Conservation (phyloP, 2,113 vertebrate species). For the Recurvirostra avosetta region DNA sequence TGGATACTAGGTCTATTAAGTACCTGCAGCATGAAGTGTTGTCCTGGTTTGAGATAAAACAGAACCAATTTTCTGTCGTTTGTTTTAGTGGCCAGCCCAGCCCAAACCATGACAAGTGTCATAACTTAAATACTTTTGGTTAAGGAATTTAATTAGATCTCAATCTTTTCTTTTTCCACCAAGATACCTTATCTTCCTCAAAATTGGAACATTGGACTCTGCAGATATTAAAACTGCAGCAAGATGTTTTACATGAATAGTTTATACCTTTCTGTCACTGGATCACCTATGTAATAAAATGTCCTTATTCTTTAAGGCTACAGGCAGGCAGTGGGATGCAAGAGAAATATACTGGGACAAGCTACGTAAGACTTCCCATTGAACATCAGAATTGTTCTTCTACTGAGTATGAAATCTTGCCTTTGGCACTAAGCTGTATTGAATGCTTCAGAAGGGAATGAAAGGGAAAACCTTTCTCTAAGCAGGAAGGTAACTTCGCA, state of each 20-base stretch:
- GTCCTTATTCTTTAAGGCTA: neutral
- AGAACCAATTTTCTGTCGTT: neutral
- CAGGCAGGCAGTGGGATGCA: neutral
- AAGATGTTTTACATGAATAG: neutral
- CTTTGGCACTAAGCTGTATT: conserved; percentile 18
- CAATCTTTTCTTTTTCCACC: neutral
- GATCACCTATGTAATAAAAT: neutral
- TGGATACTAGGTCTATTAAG: neutral
- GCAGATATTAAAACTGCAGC: neutral
- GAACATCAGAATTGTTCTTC: neutral
- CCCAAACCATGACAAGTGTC: neutral
- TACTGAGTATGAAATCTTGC: neutral
- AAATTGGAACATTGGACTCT: neutral
- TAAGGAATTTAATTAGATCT: neutral
- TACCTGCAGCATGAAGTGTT: neutral
- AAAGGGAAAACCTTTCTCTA: neutral
- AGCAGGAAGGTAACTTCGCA: conserved; percentile 2
- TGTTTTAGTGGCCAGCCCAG: neutral
- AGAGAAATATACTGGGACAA: neutral
- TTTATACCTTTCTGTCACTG: neutral
- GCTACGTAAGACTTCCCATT: neutral
- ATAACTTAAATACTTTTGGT: neutral
- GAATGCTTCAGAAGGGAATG: conserved; percentile 12
- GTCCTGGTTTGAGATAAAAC: neutral
- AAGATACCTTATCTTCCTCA: neutral